These are phyloP conservation scores for Rhynchotus rufescens DNA, from an alignment of 2,797 vertebrate species.

Conservation along the genomic window DNA sequence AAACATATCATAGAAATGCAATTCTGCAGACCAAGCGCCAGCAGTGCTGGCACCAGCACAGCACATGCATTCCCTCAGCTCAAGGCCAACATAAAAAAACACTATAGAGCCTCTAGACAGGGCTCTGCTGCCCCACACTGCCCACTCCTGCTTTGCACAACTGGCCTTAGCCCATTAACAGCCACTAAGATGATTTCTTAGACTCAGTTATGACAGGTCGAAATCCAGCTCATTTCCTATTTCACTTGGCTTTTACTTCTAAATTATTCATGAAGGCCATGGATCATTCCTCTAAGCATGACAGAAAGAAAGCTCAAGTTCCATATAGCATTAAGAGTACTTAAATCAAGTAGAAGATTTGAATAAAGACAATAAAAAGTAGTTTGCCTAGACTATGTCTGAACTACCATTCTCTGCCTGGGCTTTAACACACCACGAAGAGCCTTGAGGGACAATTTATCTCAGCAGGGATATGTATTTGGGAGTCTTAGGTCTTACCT, in stretches of 20 bases:
- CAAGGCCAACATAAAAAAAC: neutral
- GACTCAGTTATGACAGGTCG: neutral
- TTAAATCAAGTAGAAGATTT: neutral
- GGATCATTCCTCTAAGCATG: neutral
- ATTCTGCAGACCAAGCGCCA: neutral
- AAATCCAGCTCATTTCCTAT: neutral
- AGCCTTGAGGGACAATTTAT: neutral
- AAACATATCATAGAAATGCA: neutral
- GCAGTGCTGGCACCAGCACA: neutral
- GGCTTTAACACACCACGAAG: neutral
- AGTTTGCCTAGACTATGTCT: neutral
- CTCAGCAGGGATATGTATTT: neutral
- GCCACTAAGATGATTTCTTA: neutral
- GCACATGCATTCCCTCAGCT: neutral
- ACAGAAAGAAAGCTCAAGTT: neutral
- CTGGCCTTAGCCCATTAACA: fast-evolving
- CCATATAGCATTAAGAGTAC: neutral
- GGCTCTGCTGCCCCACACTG: neutral
- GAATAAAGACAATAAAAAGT: neutral
- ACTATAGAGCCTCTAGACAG: neutral
- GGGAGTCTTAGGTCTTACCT: neutral
- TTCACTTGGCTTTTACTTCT: neutral
- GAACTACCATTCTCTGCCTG: neutral
- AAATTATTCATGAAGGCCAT: neutral
- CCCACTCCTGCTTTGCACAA: neutral